Evolutionary conservation across 2,888 invertebrate species (phyloP), one percentile per base, ranked within the genome.

Genomic region (Neoaliturus tenellus): DNA sequence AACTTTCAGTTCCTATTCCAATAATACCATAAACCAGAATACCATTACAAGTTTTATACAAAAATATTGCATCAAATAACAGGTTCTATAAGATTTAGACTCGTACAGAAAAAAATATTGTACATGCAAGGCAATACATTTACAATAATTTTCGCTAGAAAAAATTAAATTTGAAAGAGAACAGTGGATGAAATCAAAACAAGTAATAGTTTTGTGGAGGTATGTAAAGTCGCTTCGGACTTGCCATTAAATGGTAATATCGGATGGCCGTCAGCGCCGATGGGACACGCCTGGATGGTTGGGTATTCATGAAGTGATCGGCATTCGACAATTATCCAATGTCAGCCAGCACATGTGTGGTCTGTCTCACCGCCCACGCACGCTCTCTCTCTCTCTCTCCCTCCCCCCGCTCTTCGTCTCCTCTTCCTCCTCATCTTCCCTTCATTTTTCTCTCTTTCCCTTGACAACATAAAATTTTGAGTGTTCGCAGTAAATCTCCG

Each of bases 291-390:
- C 39, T 71, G 23, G 20, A n/a, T n/a, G 67, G 20, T 55, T 55
- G 55, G 5, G 55, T 62, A 62, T 62, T 62, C 62, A 62, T 62
- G 31, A 62, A 31, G 31, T 62, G 62, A 62, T 62, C 62, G 62
- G 28, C 25, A 55, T 55, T 55, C 28, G 62, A 62, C 62, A 62
- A 62, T 62, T 62, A 62, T 55, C 62, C 62, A 62, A 5, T 28
- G 62, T 55, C 62, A 31, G 55, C 17, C 12, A 20, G 55, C 62
- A 25, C 62, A 62, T 62, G 62, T 62, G 62, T 62, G 62, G 62
- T 62, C 62, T 28, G 14, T 28, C 62, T 28, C 62, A 51, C 51
- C 51, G 51, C 62, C 28, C 62, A 25, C 62, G 20, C 62, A 14
- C 51, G 4, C n/a, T n/a, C 17, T 62, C 62, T 6, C 62, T 62